Conservation (phyloP, 1,140 invertebrate genomes). For the Euura saliciscinereae region DNA sequence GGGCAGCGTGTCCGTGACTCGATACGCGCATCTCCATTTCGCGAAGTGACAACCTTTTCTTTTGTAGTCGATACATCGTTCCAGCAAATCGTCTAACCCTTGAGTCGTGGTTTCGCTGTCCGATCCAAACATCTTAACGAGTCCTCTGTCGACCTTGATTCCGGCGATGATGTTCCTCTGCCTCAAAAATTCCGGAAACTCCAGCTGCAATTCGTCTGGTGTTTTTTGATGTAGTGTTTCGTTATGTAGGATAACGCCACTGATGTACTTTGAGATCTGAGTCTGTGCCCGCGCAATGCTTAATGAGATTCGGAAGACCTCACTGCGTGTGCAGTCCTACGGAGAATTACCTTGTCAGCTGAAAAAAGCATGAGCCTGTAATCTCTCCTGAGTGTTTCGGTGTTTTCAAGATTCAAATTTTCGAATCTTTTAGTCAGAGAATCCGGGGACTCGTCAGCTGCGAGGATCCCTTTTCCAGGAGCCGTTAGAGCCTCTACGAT, state of each 20-base stretch:
- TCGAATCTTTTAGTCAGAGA: constrained; percentile 61
- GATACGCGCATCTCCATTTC: constrained; percentile 76
- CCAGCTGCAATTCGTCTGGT: constrained; percentile 55
- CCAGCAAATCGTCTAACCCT: constrained; percentile 69
- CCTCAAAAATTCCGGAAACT: constrained; percentile 20
- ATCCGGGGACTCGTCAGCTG: constrained; percentile 55
- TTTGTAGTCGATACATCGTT: constrained; percentile 74
- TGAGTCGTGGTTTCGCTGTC: constrained; percentile 74
- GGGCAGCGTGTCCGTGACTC: constrained; percentile 68
- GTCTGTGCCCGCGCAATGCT: background rate
- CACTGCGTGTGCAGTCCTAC: too few species aligned
- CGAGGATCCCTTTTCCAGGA: constrained; percentile 62
- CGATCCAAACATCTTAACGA: constrained; percentile 63
- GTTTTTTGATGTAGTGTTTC: constrained; percentile 74
- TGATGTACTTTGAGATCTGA: constrained; percentile 49
- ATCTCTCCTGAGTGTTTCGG: constrained; percentile 62
- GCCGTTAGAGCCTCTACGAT: constrained; percentile 67
- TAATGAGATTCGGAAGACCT: too few species aligned
- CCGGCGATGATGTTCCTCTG: constrained; percentile 58
- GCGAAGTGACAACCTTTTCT: constrained; percentile 75
- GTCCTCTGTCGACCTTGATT: constrained; percentile 64
- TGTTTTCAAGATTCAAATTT: constrained; percentile 53
- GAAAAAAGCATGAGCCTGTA: constrained; percentile 68
- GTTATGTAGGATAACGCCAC: constrained; percentile 69
- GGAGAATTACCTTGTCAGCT: constrained; percentile 42